Evolutionary conservation across 2,888 invertebrate species (phyloP).

Genomic region (Bursaphelenchus okinawaensis): DNA sequence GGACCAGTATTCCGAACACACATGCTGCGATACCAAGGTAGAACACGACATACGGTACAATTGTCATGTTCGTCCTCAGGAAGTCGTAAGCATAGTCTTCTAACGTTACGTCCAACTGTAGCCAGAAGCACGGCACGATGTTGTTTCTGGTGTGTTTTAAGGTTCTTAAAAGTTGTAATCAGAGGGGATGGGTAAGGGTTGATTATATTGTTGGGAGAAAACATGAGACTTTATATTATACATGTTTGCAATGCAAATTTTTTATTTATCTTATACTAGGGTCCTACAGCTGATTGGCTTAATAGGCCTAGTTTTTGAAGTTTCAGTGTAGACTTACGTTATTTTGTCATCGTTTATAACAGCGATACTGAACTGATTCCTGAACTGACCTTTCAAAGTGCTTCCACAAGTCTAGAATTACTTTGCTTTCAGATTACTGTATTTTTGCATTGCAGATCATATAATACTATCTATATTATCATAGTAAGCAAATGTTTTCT

Average conservation of each 20-base stretch:
- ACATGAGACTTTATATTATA: too few species aligned
- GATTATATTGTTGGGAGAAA: too few species aligned
- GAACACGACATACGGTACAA: constrained; percentile 6
- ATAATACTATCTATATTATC: too few species aligned
- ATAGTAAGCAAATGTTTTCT: neutral
- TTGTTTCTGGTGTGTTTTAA: constrained; percentile 3
- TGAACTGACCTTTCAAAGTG: constrained; percentile 37
- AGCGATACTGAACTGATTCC: constrained; percentile 39
- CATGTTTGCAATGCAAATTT: too few species aligned
- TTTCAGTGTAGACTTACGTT: neutral
- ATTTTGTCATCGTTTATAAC: constrained; percentile 22
- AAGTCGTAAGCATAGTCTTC: constrained; percentile 10
- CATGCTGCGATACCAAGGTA: neutral
- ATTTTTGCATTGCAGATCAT: too few species aligned
- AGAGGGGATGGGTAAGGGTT: neutral
- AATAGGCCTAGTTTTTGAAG: constrained; percentile 1
- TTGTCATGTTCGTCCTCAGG: neutral
- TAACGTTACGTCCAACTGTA: constrained; percentile 10
- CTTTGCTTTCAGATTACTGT: neutral
- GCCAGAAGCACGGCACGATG: constrained; percentile 14
- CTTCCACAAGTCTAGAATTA: constrained; percentile 36
- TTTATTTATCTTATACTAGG: too few species aligned
- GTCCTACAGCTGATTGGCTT: too few species aligned
- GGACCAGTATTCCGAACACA: neutral
- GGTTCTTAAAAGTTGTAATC: neutral